phyloP scores from a whole-genome alignment of 2,797 vertebrate genomes.

The Gorsachius magnificus region DNA sequence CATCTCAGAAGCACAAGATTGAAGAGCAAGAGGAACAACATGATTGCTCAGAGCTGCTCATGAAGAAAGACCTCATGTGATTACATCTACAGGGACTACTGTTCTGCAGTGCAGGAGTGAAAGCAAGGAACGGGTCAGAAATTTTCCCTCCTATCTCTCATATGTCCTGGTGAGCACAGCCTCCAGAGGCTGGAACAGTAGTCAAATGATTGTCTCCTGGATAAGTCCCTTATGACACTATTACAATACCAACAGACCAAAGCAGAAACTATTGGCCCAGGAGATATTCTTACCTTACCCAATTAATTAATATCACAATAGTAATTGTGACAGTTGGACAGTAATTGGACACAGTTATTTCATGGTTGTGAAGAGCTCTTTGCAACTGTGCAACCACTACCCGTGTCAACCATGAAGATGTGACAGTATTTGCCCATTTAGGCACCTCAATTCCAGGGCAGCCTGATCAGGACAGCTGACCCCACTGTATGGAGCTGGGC shows the following conservation, averaged over 20 bases:
- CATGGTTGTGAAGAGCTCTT: background rate
- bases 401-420: background rate
- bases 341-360: background rate
- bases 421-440: background rate
- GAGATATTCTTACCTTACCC: background rate
- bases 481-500: accelerated
- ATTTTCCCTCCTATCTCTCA: background rate
- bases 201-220: background rate
- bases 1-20: background rate
- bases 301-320: background rate
- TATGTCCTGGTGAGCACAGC: background rate
- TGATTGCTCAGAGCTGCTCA: background rate
- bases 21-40: background rate
- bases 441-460: background rate
- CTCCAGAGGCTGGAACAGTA: background rate
- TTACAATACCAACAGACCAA: background rate
- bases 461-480: background rate
- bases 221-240: background rate
- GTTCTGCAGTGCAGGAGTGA: background rate
- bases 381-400: background rate
- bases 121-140: background rate
- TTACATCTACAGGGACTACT: background rate
- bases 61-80: background rate
- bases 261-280: background rate
- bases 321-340: too few species aligned